A percentile compares a stretch with the other conserved stretches of the same genome.
Evolutionary conservation across 2,888 invertebrate genomes (phyloP).

Genomic region (Orthosia gothica): DNA sequence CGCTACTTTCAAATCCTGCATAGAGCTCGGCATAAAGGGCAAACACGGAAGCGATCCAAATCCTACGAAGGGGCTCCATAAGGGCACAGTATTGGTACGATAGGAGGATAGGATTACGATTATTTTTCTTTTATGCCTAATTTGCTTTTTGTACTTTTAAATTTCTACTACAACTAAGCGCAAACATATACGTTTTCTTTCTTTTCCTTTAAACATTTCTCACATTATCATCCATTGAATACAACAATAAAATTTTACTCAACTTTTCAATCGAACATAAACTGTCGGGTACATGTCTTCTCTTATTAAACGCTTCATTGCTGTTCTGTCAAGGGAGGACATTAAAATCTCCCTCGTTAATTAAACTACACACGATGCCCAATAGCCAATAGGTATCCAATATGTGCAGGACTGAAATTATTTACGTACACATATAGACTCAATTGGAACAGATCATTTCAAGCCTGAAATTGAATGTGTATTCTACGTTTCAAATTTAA

Average conservation of each 20-base stretch:
- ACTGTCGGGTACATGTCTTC: slow-evolving; percentile 9
- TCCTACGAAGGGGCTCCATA: too few relatives aligned
- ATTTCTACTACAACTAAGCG: too few relatives aligned
- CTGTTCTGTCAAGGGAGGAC: slow-evolving; percentile 60
- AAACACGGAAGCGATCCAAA: too few relatives aligned
- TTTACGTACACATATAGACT: slow-evolving; percentile 45
- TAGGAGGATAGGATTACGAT: too few relatives aligned
- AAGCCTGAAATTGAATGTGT: slow-evolving; percentile 48
- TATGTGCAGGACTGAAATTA: slow-evolving; percentile 50
- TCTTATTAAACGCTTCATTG: slow-evolving; percentile 49
- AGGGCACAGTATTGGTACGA: too few relatives aligned
- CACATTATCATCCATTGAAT: background rate
- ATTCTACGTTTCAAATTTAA: slow-evolving; percentile 34
- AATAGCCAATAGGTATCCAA: slow-evolving; percentile 54
- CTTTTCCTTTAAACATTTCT: too few relatives aligned
- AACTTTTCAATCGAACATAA: slow-evolving; percentile 19
- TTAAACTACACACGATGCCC: slow-evolving; percentile 61
- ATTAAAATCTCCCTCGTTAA: slow-evolving; percentile 70
- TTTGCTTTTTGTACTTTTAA: too few relatives aligned
- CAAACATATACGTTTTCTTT: too few relatives aligned
- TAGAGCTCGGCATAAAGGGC: too few relatives aligned
- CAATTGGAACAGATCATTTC: slow-evolving; percentile 51
- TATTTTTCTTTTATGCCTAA: too few relatives aligned
- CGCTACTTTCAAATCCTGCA: too few relatives aligned
- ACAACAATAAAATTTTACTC: background rate